Base-by-base conservation (phyloP, 2,113 vertebrate genomes). In the Vidua macroura region DNA sequence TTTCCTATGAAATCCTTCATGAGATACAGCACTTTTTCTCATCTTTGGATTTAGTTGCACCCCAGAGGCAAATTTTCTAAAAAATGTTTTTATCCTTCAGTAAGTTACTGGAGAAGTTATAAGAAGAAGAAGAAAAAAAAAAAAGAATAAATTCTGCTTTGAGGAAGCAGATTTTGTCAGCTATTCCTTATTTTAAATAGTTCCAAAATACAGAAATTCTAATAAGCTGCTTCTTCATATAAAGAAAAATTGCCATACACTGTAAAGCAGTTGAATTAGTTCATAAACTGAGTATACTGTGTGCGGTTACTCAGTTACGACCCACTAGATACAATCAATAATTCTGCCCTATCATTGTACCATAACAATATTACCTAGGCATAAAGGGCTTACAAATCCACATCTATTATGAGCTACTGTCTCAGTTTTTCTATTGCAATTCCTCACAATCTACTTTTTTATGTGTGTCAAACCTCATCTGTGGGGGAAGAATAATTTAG, bases 401-500 rank as follows among this genome's bases (percentile, higher is more conserved):
- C 69, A 56, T 88, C 52, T 93, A 60, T 94, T 94, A 92, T 83
- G 76, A 93, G 64, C 62, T 76, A 62, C 62, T 59, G 51, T 58
- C 49, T 93, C 76, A 31, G n/a, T 69, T 90, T 95, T 88, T 53
- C 83, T 53, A 33, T 35, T 92, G 60, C 62, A 90, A 6, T 85
- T 87, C 72, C 49, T 91, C 90, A 91, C 63, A 88, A 63, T 52
- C 33, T 90, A 63, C 43, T 63, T 81, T 90, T 93, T 92, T 68
- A 78, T 88, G 64, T 91, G 82, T 94, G 86, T 82, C 94, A 94
- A 88, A 69, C 76, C 86, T 90, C 83, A 88, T 95, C 90, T 94
- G 88, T 92, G 90, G 92, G 80, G 76, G 90, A 97, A 96, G 93
- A 84, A 96, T 97, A 93, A 95, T 97, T 95, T 95, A 94, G 73